Percentiles rank a stretch among this genome's conserved stretches.
Evolutionary conservation across 2,113 vertebrate species (phyloP).

Genomic region (Datnioides undecimradiatus): DNA sequence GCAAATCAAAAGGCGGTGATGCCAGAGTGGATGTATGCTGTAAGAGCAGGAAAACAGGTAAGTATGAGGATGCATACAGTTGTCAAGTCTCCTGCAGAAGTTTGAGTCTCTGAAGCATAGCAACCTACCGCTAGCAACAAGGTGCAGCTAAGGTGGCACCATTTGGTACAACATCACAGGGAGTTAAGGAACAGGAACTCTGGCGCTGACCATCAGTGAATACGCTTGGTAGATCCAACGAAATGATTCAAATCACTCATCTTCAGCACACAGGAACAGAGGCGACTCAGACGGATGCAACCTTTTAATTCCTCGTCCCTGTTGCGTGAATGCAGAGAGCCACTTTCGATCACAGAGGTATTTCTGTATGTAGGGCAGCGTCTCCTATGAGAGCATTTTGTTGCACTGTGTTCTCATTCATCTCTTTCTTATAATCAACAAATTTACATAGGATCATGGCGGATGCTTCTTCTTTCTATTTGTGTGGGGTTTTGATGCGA

Average conservation of each 20-base stretch:
- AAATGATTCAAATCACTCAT: background rate
- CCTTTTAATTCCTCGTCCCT: background rate
- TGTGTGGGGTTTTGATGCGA: background rate
- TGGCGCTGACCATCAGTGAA: background rate
- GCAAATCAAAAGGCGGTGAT: background rate
- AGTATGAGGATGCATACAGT: no score
- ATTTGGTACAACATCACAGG: background rate
- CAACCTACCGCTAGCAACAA: background rate
- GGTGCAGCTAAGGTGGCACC: background rate
- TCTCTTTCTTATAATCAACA: constrained; percentile 4
- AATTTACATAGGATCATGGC: background rate
- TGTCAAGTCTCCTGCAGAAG: background rate
- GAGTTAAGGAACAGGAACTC: background rate
- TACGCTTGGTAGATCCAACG: background rate
- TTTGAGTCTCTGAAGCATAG: background rate
- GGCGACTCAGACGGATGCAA: background rate
- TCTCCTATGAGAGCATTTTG: constrained; percentile 17
- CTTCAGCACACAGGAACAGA: background rate
- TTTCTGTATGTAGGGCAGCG: constrained; percentile 28
- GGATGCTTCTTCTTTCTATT: background rate
- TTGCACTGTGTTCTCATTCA: constrained; percentile 2
- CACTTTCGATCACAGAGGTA: constrained; percentile 4
- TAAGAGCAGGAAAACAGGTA: background rate
- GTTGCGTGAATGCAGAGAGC: background rate
- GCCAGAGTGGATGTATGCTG: background rate